phyloP scores from a whole-genome alignment of 2,113 vertebrate genomes.

The Cheilinus undulatus region DNA sequence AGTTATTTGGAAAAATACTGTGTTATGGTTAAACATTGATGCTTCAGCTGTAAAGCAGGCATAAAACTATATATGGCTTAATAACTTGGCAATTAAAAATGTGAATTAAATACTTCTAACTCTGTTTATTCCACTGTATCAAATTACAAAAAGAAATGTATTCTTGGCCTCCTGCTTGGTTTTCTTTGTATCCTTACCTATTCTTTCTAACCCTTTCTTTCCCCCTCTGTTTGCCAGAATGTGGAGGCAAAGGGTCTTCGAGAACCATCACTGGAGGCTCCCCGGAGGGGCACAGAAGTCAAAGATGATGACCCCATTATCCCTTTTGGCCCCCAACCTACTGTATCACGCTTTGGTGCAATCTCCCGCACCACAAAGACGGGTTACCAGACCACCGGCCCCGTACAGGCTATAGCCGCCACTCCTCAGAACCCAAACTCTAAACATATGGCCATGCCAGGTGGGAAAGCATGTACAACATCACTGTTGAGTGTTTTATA shows the following conservation, averaged over 20 bases:
- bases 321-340: slow-evolving; percentile 95
- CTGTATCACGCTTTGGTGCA: slow-evolving; percentile 96
- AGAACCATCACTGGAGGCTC: slow-evolving; percentile 90
- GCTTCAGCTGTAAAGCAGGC: too few relatives aligned
- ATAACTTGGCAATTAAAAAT: too few relatives aligned
- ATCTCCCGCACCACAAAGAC: slow-evolving; percentile 97
- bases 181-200: too few relatives aligned
- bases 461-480: slow-evolving; percentile 66
- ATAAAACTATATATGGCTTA: too few relatives aligned
- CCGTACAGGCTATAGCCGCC: slow-evolving; percentile 89
- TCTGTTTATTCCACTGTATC: too few relatives aligned
- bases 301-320: slow-evolving; percentile 98
- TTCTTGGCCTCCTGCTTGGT: too few relatives aligned
- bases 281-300: slow-evolving; percentile 90
- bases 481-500: neutral
- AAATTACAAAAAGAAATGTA: too few relatives aligned
- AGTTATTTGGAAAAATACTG: neutral
- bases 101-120: neutral
- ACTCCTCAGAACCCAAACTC: slow-evolving; percentile 88
- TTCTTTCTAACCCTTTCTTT: neutral
- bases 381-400: slow-evolving; percentile 91
- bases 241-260: slow-evolving; percentile 91
- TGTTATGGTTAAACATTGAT: too few relatives aligned
- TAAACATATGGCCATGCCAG: slow-evolving; percentile 91
- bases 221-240: slow-evolving; percentile 81